Conservation (phyloP, 2,113 vertebrate genomes). For the Nothobranchius kuhntae region DNA sequence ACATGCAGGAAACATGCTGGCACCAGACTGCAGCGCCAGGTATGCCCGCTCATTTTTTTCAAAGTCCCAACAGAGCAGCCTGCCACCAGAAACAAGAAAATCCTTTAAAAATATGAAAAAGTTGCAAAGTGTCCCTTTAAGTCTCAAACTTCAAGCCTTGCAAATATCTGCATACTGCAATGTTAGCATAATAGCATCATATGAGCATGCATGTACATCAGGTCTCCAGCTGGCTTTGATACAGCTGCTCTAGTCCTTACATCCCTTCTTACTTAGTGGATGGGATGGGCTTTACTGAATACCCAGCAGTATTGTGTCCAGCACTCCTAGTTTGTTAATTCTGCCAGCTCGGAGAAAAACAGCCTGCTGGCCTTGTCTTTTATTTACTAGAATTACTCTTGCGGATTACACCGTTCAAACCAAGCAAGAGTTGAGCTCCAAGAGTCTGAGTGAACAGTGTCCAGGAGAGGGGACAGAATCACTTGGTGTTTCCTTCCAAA, state of each 20-base stretch:
- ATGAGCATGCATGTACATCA: constrained; percentile 23
- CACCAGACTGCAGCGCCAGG: too few species aligned
- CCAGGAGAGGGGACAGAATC: constrained; percentile 20
- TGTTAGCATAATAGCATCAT: constrained; percentile 22
- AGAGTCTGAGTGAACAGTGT: constrained; percentile 36
- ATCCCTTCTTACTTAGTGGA: constrained; percentile 56
- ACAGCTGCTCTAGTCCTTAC: constrained; percentile 49
- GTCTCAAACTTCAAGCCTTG: too few species aligned
- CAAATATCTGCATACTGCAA: background rate
- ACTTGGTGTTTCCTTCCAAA: constrained; percentile 10
- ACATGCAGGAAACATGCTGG: too few species aligned
- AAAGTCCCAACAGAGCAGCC: too few species aligned
- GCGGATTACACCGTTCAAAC: constrained; percentile 22
- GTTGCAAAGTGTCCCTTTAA: too few species aligned
- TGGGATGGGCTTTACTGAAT: constrained; percentile 56
- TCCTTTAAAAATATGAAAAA: too few species aligned
- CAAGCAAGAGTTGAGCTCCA: constrained; percentile 29
- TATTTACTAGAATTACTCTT: constrained; percentile 43
- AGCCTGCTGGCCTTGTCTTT: constrained; percentile 47
- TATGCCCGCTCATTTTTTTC: too few species aligned
- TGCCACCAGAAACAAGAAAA: too few species aligned
- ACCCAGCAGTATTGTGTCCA: constrained; percentile 36
- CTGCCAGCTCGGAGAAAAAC: constrained; percentile 40
- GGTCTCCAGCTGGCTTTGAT: constrained; percentile 58
- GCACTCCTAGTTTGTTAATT: constrained; percentile 22